These are phyloP conservation scores for Dryoscopus gambensis DNA, from an alignment of 2,113 vertebrate genomes.

Conservation along the genomic window DNA sequence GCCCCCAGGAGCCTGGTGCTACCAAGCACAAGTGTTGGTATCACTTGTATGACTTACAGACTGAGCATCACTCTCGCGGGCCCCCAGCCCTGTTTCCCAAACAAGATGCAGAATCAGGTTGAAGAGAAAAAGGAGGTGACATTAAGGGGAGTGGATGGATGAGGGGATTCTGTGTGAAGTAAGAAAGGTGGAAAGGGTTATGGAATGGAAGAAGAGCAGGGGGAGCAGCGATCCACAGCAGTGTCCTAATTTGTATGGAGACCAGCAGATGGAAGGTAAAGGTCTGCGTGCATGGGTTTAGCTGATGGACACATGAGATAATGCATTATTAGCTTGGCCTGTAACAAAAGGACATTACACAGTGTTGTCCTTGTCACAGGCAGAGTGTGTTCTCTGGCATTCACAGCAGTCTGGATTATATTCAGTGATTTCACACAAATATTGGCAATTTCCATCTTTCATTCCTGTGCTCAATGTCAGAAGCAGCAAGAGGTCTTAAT, in stretches of 20 bases:
- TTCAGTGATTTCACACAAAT: background rate
- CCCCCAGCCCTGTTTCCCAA: background rate
- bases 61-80: too few species aligned
- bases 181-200: background rate
- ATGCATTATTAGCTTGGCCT: background rate
- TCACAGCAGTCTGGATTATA: background rate
- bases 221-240: background rate
- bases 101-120: background rate
- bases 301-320: background rate
- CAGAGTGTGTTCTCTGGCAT: background rate
- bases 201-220: background rate
- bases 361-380: background rate
- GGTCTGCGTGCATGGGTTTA: background rate
- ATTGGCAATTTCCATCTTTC: background rate
- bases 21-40: background rate
- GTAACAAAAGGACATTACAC: background rate
- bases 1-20: background rate
- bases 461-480: background rate
- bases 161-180: background rate
- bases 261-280: background rate
- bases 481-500: background rate
- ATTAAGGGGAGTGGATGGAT: background rate
- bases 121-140: background rate
- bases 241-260: background rate
- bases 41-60: rapidly evolving